These are phyloP conservation scores for Rhegmatorhina hoffmannsi DNA, from an alignment of 2,113 vertebrate genomes.

Conservation along the genomic window DNA sequence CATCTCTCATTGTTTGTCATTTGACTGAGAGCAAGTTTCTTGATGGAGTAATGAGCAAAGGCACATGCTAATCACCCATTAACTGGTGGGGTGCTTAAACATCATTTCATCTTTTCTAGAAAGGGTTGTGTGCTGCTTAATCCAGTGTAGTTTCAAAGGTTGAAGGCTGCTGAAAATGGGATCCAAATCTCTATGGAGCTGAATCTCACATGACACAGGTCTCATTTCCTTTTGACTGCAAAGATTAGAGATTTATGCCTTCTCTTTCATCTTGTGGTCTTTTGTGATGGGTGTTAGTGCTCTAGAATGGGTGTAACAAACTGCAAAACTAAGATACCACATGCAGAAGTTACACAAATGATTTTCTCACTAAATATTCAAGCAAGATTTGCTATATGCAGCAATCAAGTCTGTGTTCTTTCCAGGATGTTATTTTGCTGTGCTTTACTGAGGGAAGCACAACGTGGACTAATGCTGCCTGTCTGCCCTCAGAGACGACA, in stretches of 20 bases:
- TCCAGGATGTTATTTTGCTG: background rate
- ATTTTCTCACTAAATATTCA: background rate
- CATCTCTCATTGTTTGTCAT: background rate
- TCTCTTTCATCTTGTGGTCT: background rate
- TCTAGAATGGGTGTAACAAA: background rate
- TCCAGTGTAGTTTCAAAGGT: background rate
- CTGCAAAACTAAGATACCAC: background rate
- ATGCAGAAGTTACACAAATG: background rate
- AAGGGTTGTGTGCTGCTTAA: background rate
- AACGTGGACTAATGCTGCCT: background rate
- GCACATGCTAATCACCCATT: background rate
- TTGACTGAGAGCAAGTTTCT: conserved; percentile 31
- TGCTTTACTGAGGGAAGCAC: background rate
- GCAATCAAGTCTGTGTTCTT: background rate
- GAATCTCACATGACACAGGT: accelerated
- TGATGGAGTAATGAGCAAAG: conserved; percentile 30
- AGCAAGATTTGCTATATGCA: background rate
- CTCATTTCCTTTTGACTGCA: background rate
- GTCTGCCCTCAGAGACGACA: background rate
- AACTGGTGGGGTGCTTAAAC: background rate
- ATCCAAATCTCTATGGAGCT: background rate
- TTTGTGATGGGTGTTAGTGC: background rate
- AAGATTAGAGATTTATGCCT: background rate
- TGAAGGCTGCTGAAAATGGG: background rate
- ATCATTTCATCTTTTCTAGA: conserved; percentile 24